Percentiles rank a stretch among this genome's conserved stretches.
phyloP scores from a whole-genome alignment of 92 coral and sea anemone species.

The Umimayanthus chanpuru region DNA sequence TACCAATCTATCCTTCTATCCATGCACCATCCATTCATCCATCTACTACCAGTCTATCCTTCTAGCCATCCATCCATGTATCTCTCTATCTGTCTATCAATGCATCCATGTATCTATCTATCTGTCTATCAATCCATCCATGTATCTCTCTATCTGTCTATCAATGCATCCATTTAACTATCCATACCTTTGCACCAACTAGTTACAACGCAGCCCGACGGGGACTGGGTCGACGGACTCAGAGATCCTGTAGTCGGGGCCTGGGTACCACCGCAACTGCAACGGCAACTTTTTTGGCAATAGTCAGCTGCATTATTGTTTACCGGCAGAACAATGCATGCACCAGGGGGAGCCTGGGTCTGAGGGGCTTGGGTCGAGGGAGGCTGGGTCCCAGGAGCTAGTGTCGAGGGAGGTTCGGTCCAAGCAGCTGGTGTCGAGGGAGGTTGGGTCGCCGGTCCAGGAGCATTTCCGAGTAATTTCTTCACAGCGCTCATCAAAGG shows the following conservation, averaged over 20 bases:
- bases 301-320: background rate
- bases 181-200: background rate
- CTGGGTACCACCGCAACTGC: slow-evolving; percentile 14
- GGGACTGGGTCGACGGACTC: background rate
- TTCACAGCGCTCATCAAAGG: slow-evolving; percentile 80
- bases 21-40: too few relatives aligned
- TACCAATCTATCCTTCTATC: too few relatives aligned
- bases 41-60: too few relatives aligned
- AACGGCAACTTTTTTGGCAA: slow-evolving; percentile 13
- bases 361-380: background rate
- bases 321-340: background rate
- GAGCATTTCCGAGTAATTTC: slow-evolving; percentile 41
- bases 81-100: too few relatives aligned
- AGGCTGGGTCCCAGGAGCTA: slow-evolving; percentile 10
- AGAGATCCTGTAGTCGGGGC: background rate
- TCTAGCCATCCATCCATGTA: too few relatives aligned
- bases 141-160: too few relatives aligned
- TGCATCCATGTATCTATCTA: too few relatives aligned
- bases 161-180: too few relatives aligned
- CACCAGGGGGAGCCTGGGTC: slow-evolving; percentile 1
- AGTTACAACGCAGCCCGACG: background rate
- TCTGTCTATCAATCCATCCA: too few relatives aligned
- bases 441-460: background rate
- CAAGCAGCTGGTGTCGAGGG: background rate
- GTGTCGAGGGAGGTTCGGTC: background rate